Evolutionary conservation across 2,888 invertebrate genomes (phyloP).

Genomic region (Dasypogon diadema): DNA sequence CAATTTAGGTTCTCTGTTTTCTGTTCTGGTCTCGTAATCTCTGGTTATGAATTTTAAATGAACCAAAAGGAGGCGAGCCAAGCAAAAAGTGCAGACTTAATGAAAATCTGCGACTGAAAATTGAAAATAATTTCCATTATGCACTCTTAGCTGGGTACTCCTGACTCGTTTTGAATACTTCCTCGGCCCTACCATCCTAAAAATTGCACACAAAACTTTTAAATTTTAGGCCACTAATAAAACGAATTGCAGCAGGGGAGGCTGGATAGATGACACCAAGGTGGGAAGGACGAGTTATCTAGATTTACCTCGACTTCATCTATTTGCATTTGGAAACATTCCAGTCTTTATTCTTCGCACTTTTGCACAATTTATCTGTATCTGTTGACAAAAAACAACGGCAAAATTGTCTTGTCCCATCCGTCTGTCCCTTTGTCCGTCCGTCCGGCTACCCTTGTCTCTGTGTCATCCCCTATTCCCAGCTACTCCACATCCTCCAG

Average conservation of each 20-base stretch:
- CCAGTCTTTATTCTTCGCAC: slow-evolving; percentile 38
- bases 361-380: slow-evolving; percentile 33
- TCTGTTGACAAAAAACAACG: slow-evolving; percentile 42
- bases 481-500: not conserved
- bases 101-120: slow-evolving; percentile 52
- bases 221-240: not conserved
- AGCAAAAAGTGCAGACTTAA: slow-evolving; percentile 49
- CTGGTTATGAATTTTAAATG: slow-evolving; percentile 55
- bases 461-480: too few relatives aligned
- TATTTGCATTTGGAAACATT: slow-evolving; percentile 37
- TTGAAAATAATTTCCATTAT: slow-evolving; percentile 53
- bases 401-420: slow-evolving; percentile 10
- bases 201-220: slow-evolving; percentile 9
- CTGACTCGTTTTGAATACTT: not conserved
- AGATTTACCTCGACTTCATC: slow-evolving; percentile 42
- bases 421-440: not conserved
- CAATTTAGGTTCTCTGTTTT: slow-evolving; percentile 16
- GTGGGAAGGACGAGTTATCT: not conserved
- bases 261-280: not conserved
- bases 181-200: not conserved
- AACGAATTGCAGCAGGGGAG: not conserved
- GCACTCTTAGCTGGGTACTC: not conserved
- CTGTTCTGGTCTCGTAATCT: slow-evolving; percentile 35
- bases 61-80: slow-evolving; percentile 16
- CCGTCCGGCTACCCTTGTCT: too few relatives aligned